Percentiles rank a stretch among this genome's conserved stretches.
phyloP scores from a whole-genome alignment of 2,113 vertebrate species.

The Psettodes erumei region DNA sequence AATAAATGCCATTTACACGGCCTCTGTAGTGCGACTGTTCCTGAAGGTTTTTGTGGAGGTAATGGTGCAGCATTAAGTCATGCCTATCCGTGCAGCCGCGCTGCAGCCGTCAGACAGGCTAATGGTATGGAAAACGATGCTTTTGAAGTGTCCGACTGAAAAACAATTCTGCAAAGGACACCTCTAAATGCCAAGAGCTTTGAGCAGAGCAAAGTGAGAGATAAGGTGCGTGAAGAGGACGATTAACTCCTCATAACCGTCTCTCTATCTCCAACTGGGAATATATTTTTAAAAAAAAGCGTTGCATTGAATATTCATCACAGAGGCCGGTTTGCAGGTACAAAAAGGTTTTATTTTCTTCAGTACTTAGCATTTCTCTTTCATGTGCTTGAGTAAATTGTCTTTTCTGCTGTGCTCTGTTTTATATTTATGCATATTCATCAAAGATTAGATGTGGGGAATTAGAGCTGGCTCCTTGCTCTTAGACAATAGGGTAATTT shows the following conservation, averaged over 20 bases:
- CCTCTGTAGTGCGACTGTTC: neutral
- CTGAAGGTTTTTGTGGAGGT: neutral
- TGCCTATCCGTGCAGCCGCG: neutral
- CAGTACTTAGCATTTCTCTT: neutral
- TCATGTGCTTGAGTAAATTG: neutral
- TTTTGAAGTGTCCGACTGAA: conserved; percentile 47
- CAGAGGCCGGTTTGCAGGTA: neutral
- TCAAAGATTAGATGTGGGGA: neutral
- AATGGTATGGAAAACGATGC: conserved; percentile 68
- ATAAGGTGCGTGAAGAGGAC: conserved; percentile 61
- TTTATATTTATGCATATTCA: neutral
- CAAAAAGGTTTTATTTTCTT: neutral
- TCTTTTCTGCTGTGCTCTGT: neutral
- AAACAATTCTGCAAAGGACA: conserved; percentile 64
- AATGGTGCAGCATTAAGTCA: conserved; percentile 5
- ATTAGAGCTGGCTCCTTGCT: neutral
- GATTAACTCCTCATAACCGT: neutral
- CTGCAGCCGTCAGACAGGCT: conserved; percentile 52
- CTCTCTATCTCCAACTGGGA: neutral
- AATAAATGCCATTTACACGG: conserved; percentile 50
- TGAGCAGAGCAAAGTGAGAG: conserved; percentile 17
- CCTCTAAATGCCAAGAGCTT: conserved; percentile 61
- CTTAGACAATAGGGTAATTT: neutral
- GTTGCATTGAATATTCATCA: conserved; percentile 26
- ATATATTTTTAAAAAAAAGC: neutral